Evolutionary conservation across 2,113 vertebrate species (phyloP), one percentile per base, ranked within the genome.

Genomic region (Phyllostomus hastatus): DNA sequence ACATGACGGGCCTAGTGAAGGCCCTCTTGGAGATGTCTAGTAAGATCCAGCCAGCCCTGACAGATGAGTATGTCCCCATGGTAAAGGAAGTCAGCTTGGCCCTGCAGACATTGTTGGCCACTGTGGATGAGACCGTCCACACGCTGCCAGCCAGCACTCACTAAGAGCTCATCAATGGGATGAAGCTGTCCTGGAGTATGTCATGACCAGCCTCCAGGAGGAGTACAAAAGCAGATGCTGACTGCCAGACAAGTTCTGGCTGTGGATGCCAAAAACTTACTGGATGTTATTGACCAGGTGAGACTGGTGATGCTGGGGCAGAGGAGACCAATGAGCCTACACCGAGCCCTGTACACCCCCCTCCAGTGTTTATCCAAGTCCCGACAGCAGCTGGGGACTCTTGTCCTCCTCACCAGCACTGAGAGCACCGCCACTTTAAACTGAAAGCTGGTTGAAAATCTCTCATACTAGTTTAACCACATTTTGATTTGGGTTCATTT

Each of bases 181-280:
- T 99, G 99, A 99, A 99, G 85, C 97, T 99, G 98, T 99, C 99
- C 0, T 99, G 99, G 98, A 28, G 59, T 61, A 61, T 61, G 59
- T 61, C 59, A 28, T 61, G 99, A 98, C 98, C 97, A 99, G 99
- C 98, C 98, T 99, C 94, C 99, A 99, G 98, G 99, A 99, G 97
- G 99, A 99, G 97, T 99, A 99, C 98, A 99, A 99, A 99, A 99
- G 96, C 99, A 99, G 91, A 99, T 99, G 99, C 98, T 99, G 64
- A 99, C 99, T 0, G 99, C 99, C 0, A 99, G 99, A 2, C 99
- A 99, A 6, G 99, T 99, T 0, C 98, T 99, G 93, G 99, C 99
- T 0, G 99, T 99, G 35, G 99, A 99, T 3, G 99, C 99, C 98
- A 99, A 99, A 92, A 99, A 99, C 98, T 97, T 99, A 95, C 98